These are phyloP conservation scores for Todus mexicanus DNA, from an alignment of 2,797 vertebrate genomes.

Conservation along the genomic window DNA sequence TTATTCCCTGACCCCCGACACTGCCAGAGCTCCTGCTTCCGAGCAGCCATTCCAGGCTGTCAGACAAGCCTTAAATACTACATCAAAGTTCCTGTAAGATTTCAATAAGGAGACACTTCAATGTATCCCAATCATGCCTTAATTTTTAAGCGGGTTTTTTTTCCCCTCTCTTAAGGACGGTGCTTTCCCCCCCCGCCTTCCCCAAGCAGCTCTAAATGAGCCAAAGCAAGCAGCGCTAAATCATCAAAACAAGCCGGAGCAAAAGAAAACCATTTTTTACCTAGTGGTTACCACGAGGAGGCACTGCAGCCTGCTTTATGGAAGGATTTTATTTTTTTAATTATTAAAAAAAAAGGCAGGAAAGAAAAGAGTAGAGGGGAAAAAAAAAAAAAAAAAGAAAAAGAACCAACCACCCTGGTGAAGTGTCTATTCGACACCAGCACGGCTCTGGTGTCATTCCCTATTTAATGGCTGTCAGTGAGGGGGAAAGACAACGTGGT, in stretches of 20 bases:
- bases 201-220: not conserved
- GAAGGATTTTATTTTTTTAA: not conserved
- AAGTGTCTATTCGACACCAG: slow-evolving; percentile 65
- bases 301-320: slow-evolving; percentile 79
- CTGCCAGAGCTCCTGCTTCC: not conserved
- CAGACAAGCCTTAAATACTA: not conserved
- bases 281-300: slow-evolving; percentile 72
- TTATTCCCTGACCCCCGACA: not conserved
- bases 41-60: not conserved
- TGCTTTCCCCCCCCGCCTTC: not conserved
- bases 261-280: not conserved
- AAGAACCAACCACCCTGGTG: slow-evolving; percentile 33
- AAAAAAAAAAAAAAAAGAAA: not conserved
- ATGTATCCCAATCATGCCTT: not conserved
- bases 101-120: slow-evolving; percentile 9
- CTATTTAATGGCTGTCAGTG: slow-evolving; percentile 92
- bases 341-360: not conserved
- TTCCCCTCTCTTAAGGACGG: not conserved
- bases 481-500: slow-evolving; percentile 89
- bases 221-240: not conserved
- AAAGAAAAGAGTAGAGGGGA: not conserved
- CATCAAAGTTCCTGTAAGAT: not conserved
- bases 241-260: not conserved
- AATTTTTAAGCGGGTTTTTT: not conserved
- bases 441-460: slow-evolving; percentile 79